Evolutionary conservation across 2,113 vertebrate species (phyloP), one percentile per base, ranked within the genome.

Genomic region (Nerophis ophidion): DNA sequence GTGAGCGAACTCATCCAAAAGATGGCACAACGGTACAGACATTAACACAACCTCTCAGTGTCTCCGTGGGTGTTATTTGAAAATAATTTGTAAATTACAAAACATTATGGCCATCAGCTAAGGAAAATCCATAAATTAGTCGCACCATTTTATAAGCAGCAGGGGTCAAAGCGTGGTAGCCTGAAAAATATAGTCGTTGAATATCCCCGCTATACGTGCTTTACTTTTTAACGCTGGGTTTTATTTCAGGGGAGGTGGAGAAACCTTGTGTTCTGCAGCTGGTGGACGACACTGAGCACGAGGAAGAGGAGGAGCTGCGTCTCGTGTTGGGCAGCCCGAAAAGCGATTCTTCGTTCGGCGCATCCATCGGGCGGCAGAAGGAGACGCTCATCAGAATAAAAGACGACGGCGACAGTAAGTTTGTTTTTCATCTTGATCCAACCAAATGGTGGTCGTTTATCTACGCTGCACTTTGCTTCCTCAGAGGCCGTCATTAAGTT

Each of bases 401-500:
- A 69, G 96, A 98, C 38, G 84, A 93, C 0, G 82, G 89, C 53
- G 96, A 98, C 80, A 93, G 96, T 98, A 90, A 92, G 94, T 62
- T 19, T 11, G 6, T 42, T 40, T 6, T 40, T 35, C n/a, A 14
- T 35, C 51, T 4, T 8, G 0, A 8, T 8, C 26, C 13, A 6
- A 14, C 16, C 1, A 49, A 5, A 9, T 11, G 7, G 11, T 9
- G 7, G 49, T 33, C 1, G 19, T 33, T 1, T 65, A 51, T 48
- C 10, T 35, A 1, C 19, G n/a, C 49, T 17, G 12, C 38, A 5
- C 7, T 6, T 1, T 68, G 4, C 12, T 50, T 76, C 84, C 79
- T 54, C 86, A 98, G 96, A 91, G 77, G 57, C 94, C 7, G 80
- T 97, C 59, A 98, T 98, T 82, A 91, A 82, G 69, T 97, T 98